These are phyloP conservation scores for Agrypnia vestita DNA, from an alignment of 1,140 invertebrate species.

Conservation along the genomic window DNA sequence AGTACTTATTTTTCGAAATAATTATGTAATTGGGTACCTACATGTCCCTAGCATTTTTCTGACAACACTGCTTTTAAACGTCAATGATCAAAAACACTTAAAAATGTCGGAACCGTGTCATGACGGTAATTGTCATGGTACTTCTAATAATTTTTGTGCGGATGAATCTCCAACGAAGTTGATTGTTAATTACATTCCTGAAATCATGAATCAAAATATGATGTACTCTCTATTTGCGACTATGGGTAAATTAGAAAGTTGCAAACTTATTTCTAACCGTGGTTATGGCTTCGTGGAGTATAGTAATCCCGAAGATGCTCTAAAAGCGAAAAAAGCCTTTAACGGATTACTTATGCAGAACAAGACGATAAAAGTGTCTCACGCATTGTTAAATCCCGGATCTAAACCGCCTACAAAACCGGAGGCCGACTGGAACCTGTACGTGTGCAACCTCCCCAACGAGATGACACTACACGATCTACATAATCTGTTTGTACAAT, in stretches of 20 bases:
- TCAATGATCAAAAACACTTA: conserved; percentile 66
- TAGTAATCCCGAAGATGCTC: conserved; percentile 70
- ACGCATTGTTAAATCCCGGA: conserved; percentile 72
- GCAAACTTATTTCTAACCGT: conserved; percentile 74
- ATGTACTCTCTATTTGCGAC: conserved; percentile 73
- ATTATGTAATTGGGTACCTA: conserved; percentile 16
- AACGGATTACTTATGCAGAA: conserved; percentile 73
- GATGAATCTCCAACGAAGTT: conserved; percentile 74
- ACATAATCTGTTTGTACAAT: conserved; percentile 72
- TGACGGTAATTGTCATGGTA: conserved; percentile 74
- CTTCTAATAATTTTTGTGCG: conserved; percentile 69
- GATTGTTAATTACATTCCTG: conserved; percentile 74
- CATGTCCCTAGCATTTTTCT: neutral
- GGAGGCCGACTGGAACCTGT: conserved; percentile 73
- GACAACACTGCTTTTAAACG: conserved; percentile 57
- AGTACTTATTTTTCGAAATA: no score
- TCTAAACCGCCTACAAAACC: conserved; percentile 71
- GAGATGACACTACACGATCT: conserved; percentile 73
- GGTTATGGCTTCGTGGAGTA: conserved; percentile 74
- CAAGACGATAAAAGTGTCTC: conserved; percentile 72
- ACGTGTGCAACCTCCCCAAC: conserved; percentile 73
- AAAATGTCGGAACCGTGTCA: conserved; percentile 75
- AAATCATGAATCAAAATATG: conserved; percentile 74
- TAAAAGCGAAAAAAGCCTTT: conserved; percentile 71
- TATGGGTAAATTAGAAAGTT: conserved; percentile 74